phyloP scores from a whole-genome alignment of 2,888 invertebrate genomes.

The Odontothrips loti region DNA sequence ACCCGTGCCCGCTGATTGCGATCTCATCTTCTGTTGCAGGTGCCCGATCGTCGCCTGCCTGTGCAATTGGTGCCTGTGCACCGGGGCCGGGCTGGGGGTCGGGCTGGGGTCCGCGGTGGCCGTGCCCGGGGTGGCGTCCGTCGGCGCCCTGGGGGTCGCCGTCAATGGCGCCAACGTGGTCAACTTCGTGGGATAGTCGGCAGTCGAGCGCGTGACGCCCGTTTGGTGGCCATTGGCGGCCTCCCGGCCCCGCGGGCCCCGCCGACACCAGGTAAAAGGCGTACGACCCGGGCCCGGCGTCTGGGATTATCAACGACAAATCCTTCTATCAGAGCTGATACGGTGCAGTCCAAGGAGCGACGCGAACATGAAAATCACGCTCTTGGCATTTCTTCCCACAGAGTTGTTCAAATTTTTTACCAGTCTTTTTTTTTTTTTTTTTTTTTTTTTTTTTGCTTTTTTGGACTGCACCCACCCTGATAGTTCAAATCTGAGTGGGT shows the following conservation, averaged over 20 bases:
- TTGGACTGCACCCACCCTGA: too few species aligned
- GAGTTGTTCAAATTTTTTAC: too few species aligned
- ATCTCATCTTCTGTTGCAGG: background rate
- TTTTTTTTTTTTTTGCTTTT: too few species aligned
- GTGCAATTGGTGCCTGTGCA: slow-evolving; percentile 3
- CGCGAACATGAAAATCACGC: too few species aligned
- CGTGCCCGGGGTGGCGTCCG: background rate
- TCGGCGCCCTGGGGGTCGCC: background rate
- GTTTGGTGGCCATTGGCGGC: background rate
- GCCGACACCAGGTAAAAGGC: background rate
- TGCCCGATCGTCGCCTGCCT: background rate
- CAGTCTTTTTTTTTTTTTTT: too few species aligned
- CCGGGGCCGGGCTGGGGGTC: background rate
- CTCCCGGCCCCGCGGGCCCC: background rate
- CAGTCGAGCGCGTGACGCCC: background rate
- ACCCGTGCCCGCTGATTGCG: too few species aligned
- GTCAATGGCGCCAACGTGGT: background rate
- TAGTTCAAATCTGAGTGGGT: too few species aligned
- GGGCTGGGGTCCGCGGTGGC: background rate
- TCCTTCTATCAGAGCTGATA: too few species aligned
- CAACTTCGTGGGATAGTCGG: background rate
- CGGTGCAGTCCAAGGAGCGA: too few species aligned
- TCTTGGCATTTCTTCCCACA: too few species aligned
- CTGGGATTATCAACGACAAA: too few species aligned
- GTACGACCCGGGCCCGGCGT: too few species aligned